phyloP scores from a whole-genome alignment of 2,888 invertebrate species.

The Philhelius pedissequus region DNA sequence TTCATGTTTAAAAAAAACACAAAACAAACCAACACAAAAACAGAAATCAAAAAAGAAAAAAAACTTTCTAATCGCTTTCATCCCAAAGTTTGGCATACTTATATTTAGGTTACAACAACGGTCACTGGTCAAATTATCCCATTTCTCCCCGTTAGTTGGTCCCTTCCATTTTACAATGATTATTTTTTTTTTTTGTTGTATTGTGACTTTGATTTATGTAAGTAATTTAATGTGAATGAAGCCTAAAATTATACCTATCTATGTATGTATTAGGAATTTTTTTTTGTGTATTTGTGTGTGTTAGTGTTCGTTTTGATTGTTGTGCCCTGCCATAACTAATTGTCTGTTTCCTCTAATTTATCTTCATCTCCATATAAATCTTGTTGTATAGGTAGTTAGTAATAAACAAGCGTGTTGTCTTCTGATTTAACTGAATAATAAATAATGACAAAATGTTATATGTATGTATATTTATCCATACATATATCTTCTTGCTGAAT shows the following conservation, averaged over 20 bases:
- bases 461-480: too few species aligned
- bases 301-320: not conserved
- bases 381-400: not conserved
- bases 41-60: not conserved
- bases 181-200: not conserved
- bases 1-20: not conserved
- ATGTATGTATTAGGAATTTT: too few species aligned
- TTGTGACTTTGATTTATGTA: slow-evolving; percentile 25
- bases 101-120: not conserved
- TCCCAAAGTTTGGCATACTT: not conserved
- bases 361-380: not conserved
- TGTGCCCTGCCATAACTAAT: slow-evolving; percentile 15
- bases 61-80: slow-evolving; percentile 23
- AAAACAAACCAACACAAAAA: not conserved
- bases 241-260: slow-evolving; percentile 20
- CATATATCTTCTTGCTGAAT: not conserved
- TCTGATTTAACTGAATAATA: slow-evolving; percentile 8
- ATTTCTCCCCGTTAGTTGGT: not conserved
- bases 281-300: not conserved
- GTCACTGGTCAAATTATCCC: slow-evolving; percentile 23
- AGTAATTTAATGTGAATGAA: slow-evolving; percentile 5
- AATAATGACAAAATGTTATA: slow-evolving; percentile 6
- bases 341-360: slow-evolving; percentile 25
- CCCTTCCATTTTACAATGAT: not conserved
- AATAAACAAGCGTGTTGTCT: slow-evolving; percentile 19